Conservation (phyloP, 2,113 vertebrate genomes). For the Chunga burmeisteri region DNA sequence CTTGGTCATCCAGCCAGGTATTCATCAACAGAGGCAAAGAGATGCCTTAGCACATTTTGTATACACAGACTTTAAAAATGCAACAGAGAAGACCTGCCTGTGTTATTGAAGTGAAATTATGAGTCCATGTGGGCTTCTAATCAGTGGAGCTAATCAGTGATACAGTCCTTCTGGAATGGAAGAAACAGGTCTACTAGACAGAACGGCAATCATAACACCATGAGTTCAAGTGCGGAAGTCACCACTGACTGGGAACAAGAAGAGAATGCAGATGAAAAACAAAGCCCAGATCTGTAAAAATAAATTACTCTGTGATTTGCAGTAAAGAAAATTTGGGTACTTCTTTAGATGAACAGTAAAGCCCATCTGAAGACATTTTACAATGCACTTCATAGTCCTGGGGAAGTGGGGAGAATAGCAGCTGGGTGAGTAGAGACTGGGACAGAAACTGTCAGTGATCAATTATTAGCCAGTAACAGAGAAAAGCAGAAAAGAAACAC, state of each 20-base stretch:
- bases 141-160: neutral
- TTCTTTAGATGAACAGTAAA: neutral
- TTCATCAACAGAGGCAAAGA: neutral
- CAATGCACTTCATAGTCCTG: neutral
- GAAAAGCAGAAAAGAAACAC: neutral
- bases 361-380: neutral
- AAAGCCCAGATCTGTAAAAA: neutral
- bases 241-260: neutral
- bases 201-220: rapidly evolving
- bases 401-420: neutral
- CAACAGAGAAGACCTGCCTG: neutral
- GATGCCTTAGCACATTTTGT: neutral
- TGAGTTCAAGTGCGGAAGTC: neutral
- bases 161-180: neutral
- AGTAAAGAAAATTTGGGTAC: neutral
- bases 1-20: neutral
- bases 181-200: neutral
- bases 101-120: neutral
- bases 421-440: neutral
- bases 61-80: neutral
- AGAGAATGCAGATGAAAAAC: neutral
- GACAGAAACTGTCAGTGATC: neutral
- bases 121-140: neutral
- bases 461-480: neutral
- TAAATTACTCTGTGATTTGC: neutral